A percentile compares a stretch with the other conserved stretches of the same genome.
Conservation (phyloP, 2,888 invertebrate genomes). For the Oscheius sp. region DNA sequence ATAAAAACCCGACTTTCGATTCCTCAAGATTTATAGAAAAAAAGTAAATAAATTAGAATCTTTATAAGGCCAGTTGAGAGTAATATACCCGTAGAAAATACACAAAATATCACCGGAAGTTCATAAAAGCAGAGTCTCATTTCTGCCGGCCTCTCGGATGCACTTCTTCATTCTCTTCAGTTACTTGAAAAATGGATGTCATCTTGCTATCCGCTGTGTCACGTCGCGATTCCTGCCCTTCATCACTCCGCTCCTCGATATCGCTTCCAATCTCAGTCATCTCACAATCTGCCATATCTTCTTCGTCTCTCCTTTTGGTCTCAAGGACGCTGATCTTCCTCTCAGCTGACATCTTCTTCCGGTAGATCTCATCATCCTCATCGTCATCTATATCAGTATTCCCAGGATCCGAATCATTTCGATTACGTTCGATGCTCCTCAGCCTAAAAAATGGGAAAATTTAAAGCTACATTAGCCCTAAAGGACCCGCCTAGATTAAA, state of each 20-base stretch:
- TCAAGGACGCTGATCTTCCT: too few species aligned
- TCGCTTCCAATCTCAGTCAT: conserved; percentile 55
- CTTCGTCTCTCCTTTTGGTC: conserved; percentile 46
- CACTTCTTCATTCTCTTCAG: neutral
- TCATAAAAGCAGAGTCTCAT: neutral
- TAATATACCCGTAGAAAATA: too few species aligned
- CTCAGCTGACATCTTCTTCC: neutral
- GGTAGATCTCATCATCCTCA: neutral
- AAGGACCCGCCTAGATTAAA: too few species aligned
- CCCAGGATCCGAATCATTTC: neutral
- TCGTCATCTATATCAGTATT: neutral
- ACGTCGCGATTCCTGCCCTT: neutral
- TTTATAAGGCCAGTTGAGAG: neutral
- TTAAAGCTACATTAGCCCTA: too few species aligned
- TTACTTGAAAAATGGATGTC: neutral
- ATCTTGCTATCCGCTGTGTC: conserved; percentile 6
- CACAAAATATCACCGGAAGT: neutral
- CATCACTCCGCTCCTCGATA: conserved; percentile 36
- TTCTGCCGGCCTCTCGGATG: neutral
- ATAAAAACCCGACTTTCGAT: too few species aligned
- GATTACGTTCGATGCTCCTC: too few species aligned
- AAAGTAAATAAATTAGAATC: too few species aligned
- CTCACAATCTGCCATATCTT: conserved; percentile 57
- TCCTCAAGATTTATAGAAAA: too few species aligned
- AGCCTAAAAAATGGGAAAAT: too few species aligned